Conservation (phyloP, 2,113 vertebrate genomes). For the Etia nguti region DNA sequence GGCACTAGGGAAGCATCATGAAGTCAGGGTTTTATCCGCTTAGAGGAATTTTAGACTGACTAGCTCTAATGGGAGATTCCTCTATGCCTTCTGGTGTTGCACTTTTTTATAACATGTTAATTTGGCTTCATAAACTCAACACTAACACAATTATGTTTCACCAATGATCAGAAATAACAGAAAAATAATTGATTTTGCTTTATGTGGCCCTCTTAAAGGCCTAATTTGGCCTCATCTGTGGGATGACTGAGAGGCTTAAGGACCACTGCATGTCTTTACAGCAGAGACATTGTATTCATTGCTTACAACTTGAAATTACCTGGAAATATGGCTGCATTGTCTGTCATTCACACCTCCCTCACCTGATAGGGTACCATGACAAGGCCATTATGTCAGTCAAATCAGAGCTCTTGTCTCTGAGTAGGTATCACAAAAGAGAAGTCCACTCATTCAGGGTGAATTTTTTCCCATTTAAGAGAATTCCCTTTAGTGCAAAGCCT, state of each 20-base stretch:
- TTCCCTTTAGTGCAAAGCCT: neutral
- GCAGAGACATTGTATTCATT: neutral
- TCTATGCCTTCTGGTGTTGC: neutral
- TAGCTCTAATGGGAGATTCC: neutral
- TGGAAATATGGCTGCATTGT: neutral
- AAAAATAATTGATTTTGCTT: neutral
- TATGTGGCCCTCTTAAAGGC: neutral
- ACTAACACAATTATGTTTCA: neutral
- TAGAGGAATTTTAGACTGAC: neutral
- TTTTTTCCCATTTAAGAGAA: neutral
- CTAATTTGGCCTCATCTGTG: neutral
- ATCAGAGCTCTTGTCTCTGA: neutral
- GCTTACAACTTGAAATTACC: neutral
- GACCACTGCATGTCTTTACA: neutral
- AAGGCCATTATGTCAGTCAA: neutral
- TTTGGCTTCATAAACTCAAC: neutral
- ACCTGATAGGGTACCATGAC: neutral
- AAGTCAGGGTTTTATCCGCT: neutral
- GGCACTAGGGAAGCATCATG: neutral
- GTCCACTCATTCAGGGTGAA: neutral
- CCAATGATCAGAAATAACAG: neutral
- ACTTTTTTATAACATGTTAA: neutral
- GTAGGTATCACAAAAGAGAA: neutral
- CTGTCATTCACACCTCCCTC: neutral
- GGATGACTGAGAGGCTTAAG: neutral